Evolutionary conservation across 2,797 vertebrate species (phyloP), one percentile per base, ranked within the genome.

Genomic region (Holocentrus rufus): DNA sequence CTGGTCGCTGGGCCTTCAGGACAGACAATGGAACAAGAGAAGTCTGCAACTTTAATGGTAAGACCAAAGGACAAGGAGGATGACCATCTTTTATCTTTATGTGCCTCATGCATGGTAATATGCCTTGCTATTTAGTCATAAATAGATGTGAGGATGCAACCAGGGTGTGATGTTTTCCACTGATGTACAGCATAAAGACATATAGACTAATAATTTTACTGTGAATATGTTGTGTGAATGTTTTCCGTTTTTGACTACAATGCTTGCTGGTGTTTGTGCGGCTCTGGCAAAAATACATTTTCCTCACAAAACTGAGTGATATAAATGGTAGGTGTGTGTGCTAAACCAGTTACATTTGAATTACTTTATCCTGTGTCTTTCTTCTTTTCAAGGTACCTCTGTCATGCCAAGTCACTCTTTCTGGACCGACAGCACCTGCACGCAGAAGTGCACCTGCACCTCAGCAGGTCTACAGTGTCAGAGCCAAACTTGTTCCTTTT

Each of bases 1-100:
- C 72, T 0, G 86, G 92, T 14, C 79, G 91, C 39, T 94, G 91
- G 91, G 92, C 85, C 2, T 93, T 91, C 46, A 69, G 53, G 9
- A 36, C 23, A 5, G 88, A 93, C 65, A 0, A 5, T 17, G 88
- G 81, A 27, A 15, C 65, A 49, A 62, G 1, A 27, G 75, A 56
- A 27, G 25, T 27, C 52, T 93, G 91, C 68, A 30, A 3, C 27
- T 90, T 83, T 49, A 77, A 82, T 13, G 84, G 92, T 93, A 84
- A 80, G 44, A 14, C 0, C 31, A 69, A 23, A 52, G n/a, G 39
- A 67, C 2, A 1, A 13, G 56, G 18, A 44, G 0, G 5, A 22
- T 60, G 25, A 13, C 34, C 18, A 31, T 27, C 8, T 14, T 2
- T 11, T 46, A 80, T 82, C 44, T 0, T 25, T 44, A 84, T 86